phyloP scores from a whole-genome alignment of 2,113 vertebrate genomes.

The Corynorhinus townsendii region DNA sequence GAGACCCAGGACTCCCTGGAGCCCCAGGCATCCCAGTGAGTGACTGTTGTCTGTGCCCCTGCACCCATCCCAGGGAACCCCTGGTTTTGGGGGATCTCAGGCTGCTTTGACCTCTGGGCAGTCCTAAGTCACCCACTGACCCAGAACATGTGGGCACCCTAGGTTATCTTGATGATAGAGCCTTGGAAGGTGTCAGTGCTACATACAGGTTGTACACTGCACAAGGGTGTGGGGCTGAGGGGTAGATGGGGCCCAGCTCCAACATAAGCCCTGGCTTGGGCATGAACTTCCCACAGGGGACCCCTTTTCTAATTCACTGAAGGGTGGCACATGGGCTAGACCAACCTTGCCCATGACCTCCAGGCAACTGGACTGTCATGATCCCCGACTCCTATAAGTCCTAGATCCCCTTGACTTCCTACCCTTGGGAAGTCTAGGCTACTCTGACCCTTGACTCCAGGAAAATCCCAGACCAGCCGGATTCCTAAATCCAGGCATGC shows the following conservation, averaged over 20 bases:
- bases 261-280: not conserved
- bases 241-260: not conserved
- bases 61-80: not conserved
- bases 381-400: not conserved
- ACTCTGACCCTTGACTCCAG: not conserved
- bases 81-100: not conserved
- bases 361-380: not conserved
- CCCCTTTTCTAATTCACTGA: not conserved
- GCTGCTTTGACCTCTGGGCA: not conserved
- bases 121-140: not conserved
- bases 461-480: not conserved
- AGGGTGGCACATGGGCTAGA: not conserved
- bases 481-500: not conserved
- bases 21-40: conserved; percentile 85
- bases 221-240: not conserved
- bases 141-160: not conserved
- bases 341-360: not conserved
- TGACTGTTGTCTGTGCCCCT: not conserved
- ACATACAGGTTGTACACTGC: not conserved
- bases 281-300: not conserved
- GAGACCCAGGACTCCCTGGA: conserved; percentile 86
- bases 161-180: not conserved
- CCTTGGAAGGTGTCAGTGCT: not conserved
- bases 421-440: not conserved
- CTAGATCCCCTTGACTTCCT: not conserved